Base-by-base conservation (phyloP, 1,140 invertebrate species). In the Phymorhynchus buccinoides region DNA sequence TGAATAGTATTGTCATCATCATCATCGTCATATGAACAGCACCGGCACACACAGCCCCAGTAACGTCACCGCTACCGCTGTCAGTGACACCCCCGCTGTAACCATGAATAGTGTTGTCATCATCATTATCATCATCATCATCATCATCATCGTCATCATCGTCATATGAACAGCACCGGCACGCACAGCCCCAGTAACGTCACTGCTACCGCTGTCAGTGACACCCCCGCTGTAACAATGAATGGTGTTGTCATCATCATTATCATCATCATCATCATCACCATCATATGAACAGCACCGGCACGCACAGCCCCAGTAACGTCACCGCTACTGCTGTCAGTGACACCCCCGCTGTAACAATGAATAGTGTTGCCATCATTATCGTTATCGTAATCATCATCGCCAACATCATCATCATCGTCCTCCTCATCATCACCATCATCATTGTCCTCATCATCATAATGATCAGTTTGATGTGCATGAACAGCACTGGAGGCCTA, bases 201-300 rank as follows among this genome's bases (percentile, higher is more conserved):
- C 22, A 92, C 84, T 80, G 89, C 91, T 16, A 89, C 84, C 32
- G 90, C 87, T 3, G 90, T 62, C 48, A 91, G 68, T 16, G 89
- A 86, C 85, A 92, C 88, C 30, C 90, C 91, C 88, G 86, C 62
- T 88, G 88, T 84, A n/a, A n/a, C n/a, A n/a, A n/a, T n/a, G n/a
- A n/a, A n/a, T n/a, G n/a, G n/a, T n/a, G n/a, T n/a, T n/a, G n/a
- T n/a, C n/a, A n/a, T n/a, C n/a, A n/a, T n/a, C n/a, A n/a, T n/a
- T n/a, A n/a, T n/a, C n/a, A n/a, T n/a, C n/a, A n/a, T n/a, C n/a
- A n/a, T n/a, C n/a, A n/a, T n/a, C n/a, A n/a, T n/a, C n/a, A n/a
- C n/a, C n/a, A n/a, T n/a, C n/a, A n/a, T 37, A 92, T 87, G 83
- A 90, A 89, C 39, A 91, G 82, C 18, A 88, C 88, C 22, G 90